Base-by-base conservation (phyloP, 2,888 invertebrate genomes). In the Tetranychus truncatus region DNA sequence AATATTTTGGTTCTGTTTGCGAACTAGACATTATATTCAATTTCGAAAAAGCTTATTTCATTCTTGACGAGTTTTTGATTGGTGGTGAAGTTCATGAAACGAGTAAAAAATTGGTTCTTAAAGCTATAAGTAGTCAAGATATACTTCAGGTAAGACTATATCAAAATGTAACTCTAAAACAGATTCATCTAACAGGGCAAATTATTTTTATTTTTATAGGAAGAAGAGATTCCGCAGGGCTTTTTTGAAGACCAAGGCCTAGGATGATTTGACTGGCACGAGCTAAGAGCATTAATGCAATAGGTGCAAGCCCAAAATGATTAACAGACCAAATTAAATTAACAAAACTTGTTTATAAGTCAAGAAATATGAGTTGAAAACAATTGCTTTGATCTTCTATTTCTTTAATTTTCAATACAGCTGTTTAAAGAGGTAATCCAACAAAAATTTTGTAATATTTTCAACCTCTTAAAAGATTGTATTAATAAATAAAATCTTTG, bases 11-110 rank as follows among this genome's bases (percentile, higher is more conserved):
- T 82, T 66, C 73, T 96, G 97, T 99, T 9, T 99, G 99, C 82
- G 99, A 99, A 83, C 84, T 99, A 84, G 99, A 99, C 83, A 99
- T 99, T 77, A 99, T 99, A 81, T 99, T 99, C 86, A 99, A 99
- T 85, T 99, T 99, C 84, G 99, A 99, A 85, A 99, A 99, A 83
- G 97, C 99, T 0, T 99, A 97, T 84, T 99, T 99, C 84, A 99
- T 99, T 83, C 85, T 99, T 80, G 99, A 99, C 81, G 99, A 99
- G 84, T 85, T 99, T 80, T 86, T 99, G 78, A 87, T 99, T 44
- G 97, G 97, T 11, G 99, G 99, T 1, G 97, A 99, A 84, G 91
- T 99, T 78, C 97, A 99, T 85, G 99, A 99, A 85, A 99, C 97
- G 75, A 95, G 95, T 83, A 99, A 99, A 86, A 99, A 99, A 85